Base-by-base conservation (phyloP, 2,113 vertebrate genomes). In the Limnothrissa miodon region DNA sequence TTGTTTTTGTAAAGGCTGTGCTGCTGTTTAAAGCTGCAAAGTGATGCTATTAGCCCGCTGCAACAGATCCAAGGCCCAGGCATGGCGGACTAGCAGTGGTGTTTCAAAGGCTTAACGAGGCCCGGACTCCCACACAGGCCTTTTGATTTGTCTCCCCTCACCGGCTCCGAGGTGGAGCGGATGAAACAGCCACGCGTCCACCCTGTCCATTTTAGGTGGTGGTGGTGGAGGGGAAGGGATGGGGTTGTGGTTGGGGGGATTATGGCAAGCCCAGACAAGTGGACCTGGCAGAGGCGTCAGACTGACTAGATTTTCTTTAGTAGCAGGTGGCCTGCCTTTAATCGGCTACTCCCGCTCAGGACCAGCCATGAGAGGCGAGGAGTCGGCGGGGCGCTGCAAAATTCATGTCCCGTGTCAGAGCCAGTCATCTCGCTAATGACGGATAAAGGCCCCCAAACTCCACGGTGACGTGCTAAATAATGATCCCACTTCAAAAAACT, bases 101-200 rank as follows among this genome's bases (percentile, higher is more conserved):
- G 59, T 66, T 66, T 33, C 59, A 66, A 66, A 66, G 59, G 25
- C 25, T 11, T 66, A 66, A 66, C 59, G 29, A 66, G 59, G 59
- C 59, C 59, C 29, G 25, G 25, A 25, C 59, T 66, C 59, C 59
- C 59, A 66, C 59, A 66, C 59, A 66, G 59, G 59, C 25, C 25
- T 29, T 53, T 66, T 66, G n/a, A 66, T 66, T 66, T 66, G 0
- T 66, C 8, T 33, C 29, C 59, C n/a, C 59, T 66, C 59, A 25
- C 59, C 29, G 59, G 1, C 59, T 66, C 59, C 6, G 0, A 9
- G 59, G 59, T 9, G 2, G 59, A 9, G 25, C 8, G 29, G 59
- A 66, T 66, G 59, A 66, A 66, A 66, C 25, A 25, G 59, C 59
- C 15, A 9, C 25, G 8, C 6, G 59, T 29, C 25, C 7, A 25